Conservation (phyloP, 2,797 vertebrate genomes). For the Alectoris magna region DNA sequence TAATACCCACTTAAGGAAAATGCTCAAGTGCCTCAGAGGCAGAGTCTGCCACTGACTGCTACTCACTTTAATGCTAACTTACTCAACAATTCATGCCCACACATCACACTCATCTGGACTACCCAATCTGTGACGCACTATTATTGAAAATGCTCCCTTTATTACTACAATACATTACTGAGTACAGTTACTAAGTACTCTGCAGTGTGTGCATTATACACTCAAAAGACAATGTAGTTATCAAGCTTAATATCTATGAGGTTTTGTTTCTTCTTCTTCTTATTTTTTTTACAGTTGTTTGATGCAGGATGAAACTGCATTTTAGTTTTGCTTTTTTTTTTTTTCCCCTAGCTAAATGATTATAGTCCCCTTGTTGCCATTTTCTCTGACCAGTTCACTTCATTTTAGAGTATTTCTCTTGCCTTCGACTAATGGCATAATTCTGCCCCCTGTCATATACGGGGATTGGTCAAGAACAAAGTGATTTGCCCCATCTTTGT, state of each 20-base stretch:
- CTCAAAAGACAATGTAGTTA: background rate
- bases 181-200: background rate
- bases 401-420: background rate
- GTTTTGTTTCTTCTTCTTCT: too few species aligned
- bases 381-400: background rate
- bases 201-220: too few species aligned
- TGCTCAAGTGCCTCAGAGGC: background rate
- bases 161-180: background rate
- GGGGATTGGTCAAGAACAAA: background rate
- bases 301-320: background rate
- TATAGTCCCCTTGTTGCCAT: background rate
- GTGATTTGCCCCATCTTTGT: background rate
- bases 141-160: background rate
- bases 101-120: background rate
- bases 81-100: background rate
- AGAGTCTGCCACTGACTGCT: background rate
- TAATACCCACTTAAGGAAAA: constrained; percentile 27
- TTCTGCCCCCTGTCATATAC: background rate
- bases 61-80: background rate
- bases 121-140: background rate
- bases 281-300: background rate
- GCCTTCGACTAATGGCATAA: background rate
- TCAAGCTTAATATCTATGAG: background rate
- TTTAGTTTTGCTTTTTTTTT: background rate
- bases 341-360: background rate